Base-by-base conservation (phyloP, 2,888 invertebrate genomes). In the Sminthurinus aureus region DNA sequence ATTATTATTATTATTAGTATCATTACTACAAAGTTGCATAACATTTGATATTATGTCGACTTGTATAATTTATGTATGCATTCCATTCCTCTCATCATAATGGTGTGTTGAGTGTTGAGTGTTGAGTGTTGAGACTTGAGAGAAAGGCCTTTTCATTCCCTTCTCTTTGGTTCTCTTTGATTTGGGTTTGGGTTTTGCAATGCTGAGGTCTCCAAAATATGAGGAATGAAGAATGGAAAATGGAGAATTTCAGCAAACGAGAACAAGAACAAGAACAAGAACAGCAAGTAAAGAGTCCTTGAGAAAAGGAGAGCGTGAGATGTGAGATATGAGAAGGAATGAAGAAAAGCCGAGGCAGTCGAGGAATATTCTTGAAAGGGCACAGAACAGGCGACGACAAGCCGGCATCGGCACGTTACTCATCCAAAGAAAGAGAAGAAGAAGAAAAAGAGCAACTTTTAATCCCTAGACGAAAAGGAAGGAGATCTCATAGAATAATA, bases 401-500 rank as follows among this genome's bases (percentile, higher is more conserved):
- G 38, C 38, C 38, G 38, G 38, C 38, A 38, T 38, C 38, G 38
- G 6, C 3, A 38, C 38, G 38, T 38, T 38, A 58, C 58, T 58
- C 58, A 58, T 58, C 58, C 58, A 58, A 9, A 58, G 2, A 11
- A 9, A 58, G 58, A 38, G 6, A 38, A 38, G 38, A 6, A 38
- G 38, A 38, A 38, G 58, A 58, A 58, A 58, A 58, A 58, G 18
- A 71, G 71, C 24, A 71, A 71, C 71, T 22, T 71, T 71, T 71
- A 71, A 71, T 71, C 71, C 71, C 71, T 71, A 0, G 24, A 69
- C 38, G 67, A 11, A 24, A 71, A 8, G 71, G 71, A 26, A 71
- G 71, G 22, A 71, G 71, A 24, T 71, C 22, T 20, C 26, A 24
- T 58, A 71, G 71, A 71, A 71, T 71, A 71, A 71, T 71, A 71